A percentile compares a stretch with the other conserved stretches of the same genome.
phyloP scores from a whole-genome alignment of 2,888 invertebrate species.

The Pandemis heparana region DNA sequence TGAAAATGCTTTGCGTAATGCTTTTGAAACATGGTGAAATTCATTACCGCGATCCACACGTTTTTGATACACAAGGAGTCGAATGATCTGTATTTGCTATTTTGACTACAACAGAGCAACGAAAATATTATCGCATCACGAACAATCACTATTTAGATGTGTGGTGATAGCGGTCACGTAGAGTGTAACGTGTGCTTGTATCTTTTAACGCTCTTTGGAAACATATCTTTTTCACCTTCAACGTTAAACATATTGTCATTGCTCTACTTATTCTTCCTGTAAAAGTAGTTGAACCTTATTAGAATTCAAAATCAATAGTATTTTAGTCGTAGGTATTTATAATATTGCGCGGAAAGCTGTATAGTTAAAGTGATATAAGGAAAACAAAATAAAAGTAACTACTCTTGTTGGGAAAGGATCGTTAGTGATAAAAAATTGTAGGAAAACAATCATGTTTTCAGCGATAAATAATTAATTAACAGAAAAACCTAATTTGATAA shows the following conservation, averaged over 20 bases:
- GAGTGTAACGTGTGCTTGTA: neutral
- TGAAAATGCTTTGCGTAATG: neutral
- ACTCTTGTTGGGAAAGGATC: neutral
- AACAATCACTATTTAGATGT: neutral
- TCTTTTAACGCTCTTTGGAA: neutral
- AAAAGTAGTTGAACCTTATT: no score
- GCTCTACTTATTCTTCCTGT: no score
- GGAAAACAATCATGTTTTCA: neutral
- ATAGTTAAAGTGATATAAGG: neutral
- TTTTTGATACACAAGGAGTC: neutral
- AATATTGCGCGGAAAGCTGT: neutral
- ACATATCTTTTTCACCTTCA: neutral
- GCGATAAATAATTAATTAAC: neutral
- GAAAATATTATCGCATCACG: conserved; percentile 2
- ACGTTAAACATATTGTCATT: neutral
- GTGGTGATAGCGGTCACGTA: conserved; percentile 4
- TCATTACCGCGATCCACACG: neutral
- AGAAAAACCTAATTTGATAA: neutral
- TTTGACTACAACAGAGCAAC: neutral
- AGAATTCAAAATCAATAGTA: no score
- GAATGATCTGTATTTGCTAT: conserved; percentile 1
- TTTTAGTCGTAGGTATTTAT: no score
- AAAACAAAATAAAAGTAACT: neutral
- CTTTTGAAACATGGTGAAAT: neutral
- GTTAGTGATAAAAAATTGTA: neutral